A percentile compares a stretch with the other conserved stretches of the same genome.
Conservation (phyloP, 1,140 invertebrate genomes). For the Hylyphantes graminicola region DNA sequence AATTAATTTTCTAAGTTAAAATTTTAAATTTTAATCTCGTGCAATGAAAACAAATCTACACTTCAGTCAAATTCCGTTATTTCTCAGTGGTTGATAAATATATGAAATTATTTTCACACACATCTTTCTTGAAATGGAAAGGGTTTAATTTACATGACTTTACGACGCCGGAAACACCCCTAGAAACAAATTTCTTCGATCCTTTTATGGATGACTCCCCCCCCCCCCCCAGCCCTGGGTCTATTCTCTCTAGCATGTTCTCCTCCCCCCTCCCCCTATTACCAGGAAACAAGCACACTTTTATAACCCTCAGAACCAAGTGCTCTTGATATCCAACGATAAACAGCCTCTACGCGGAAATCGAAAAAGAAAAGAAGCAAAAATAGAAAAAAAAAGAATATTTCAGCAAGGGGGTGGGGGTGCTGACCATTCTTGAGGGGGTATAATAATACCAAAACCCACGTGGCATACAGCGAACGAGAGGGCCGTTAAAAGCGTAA, state of each 20-base stretch:
- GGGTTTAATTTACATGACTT: no score
- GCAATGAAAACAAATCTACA: no score
- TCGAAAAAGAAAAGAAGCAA: constrained; percentile 30
- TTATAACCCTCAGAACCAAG: constrained; percentile 56
- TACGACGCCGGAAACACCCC: no score
- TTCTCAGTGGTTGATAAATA: no score
- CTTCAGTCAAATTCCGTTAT: no score
- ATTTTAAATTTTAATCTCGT: no score
- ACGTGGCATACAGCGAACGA: constrained; percentile 53
- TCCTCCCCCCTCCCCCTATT: constrained; percentile 2
- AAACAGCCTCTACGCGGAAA: constrained; percentile 52
- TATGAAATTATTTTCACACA: no score
- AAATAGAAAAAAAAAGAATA: constrained; percentile 9
- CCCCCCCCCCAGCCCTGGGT: neutral
- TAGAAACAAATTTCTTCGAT: constrained; percentile 25
- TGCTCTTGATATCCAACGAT: constrained; percentile 56
- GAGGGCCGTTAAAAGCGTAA: constrained; percentile 59
- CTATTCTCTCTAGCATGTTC: neutral
- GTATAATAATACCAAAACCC: constrained; percentile 54
- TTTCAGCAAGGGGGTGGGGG: constrained; percentile 19
- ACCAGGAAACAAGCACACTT: constrained; percentile 44
- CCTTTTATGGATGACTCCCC: neutral
- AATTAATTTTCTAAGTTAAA: no score
- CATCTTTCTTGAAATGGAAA: no score
- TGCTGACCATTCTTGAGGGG: constrained; percentile 3